Conservation (phyloP, 2,888 invertebrate species). For the Dinocampus coccinellae region DNA sequence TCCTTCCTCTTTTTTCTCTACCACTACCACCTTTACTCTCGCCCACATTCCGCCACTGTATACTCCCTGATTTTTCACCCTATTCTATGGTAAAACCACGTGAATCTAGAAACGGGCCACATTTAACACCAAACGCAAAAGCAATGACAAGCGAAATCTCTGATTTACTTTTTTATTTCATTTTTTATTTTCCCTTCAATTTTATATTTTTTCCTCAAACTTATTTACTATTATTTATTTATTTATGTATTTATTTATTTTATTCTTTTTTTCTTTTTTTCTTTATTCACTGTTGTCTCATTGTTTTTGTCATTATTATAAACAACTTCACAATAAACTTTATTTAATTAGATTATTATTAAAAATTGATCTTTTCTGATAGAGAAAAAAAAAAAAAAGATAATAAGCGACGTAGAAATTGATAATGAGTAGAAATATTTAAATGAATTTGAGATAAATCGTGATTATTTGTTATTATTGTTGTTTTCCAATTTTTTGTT, state of each 20-base stretch:
- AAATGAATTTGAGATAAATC: not conserved
- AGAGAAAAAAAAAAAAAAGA: not conserved
- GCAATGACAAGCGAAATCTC: not conserved
- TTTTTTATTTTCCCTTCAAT: too few relatives aligned
- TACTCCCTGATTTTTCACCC: slow-evolving; percentile 19
- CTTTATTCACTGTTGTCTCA: too few relatives aligned
- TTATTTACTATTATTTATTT: too few relatives aligned
- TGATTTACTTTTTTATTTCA: too few relatives aligned
- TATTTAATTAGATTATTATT: slow-evolving; percentile 51
- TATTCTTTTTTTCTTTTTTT: slow-evolving; percentile 29
- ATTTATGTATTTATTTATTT: too few relatives aligned
- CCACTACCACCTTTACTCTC: slow-evolving; percentile 26
- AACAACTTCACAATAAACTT: too few relatives aligned
- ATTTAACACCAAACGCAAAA: not conserved
- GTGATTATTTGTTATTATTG: not conserved
- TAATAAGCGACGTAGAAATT: not conserved
- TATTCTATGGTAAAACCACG: slow-evolving; percentile 30
- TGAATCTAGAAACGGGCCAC: slow-evolving; percentile 1
- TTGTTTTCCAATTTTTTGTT: too few relatives aligned
- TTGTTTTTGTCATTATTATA: too few relatives aligned
- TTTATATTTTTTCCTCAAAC: too few relatives aligned
- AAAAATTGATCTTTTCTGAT: slow-evolving; percentile 41
- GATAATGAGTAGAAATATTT: not conserved
- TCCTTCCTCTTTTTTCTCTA: slow-evolving; percentile 15
- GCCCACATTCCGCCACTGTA: too few relatives aligned